Percentiles rank a stretch among this genome's conserved stretches.
phyloP scores from a whole-genome alignment of 1,140 invertebrate genomes.

The Heliconius eleuchia region DNA sequence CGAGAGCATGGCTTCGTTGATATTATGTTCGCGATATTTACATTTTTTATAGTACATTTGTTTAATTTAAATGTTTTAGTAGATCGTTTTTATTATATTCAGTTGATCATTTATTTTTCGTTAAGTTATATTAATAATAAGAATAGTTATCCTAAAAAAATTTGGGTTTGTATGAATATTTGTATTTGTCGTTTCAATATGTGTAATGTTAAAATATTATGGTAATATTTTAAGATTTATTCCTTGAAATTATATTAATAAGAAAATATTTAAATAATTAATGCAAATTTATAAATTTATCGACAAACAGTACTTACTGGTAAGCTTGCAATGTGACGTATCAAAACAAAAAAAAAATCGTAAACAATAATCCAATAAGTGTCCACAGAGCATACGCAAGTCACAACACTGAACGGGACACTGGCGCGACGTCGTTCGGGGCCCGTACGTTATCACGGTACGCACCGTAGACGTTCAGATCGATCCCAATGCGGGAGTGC shows the following conservation, averaged over 20 bases:
- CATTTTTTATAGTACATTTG: background rate
- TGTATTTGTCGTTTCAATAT: no score
- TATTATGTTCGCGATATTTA: background rate
- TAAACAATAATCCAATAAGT: conserved; percentile 52
- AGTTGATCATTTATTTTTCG: no score
- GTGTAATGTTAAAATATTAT: no score
- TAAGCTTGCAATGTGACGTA: conserved; percentile 20
- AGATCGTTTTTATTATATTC: background rate
- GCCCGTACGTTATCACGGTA: conserved; percentile 60
- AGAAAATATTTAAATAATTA: no score
- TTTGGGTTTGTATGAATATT: no score
- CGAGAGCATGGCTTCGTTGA: background rate
- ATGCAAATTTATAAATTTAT: background rate
- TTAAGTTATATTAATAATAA: no score
- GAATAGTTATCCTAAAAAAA: no score
- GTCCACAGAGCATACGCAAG: conserved; percentile 53
- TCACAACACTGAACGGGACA: conserved; percentile 64
- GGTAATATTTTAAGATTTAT: no score
- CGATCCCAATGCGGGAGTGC: conserved; percentile 67
- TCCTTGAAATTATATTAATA: no score
- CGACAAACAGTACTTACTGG: conserved; percentile 17
- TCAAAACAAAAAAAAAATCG: conserved; percentile 40
- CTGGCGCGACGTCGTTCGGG: conserved; percentile 59
- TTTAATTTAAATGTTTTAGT: background rate
- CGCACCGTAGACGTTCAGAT: conserved; percentile 61